These are phyloP conservation scores for Clarias macrocephalus DNA, from an alignment of 2,113 vertebrate species.

Conservation along the genomic window DNA sequence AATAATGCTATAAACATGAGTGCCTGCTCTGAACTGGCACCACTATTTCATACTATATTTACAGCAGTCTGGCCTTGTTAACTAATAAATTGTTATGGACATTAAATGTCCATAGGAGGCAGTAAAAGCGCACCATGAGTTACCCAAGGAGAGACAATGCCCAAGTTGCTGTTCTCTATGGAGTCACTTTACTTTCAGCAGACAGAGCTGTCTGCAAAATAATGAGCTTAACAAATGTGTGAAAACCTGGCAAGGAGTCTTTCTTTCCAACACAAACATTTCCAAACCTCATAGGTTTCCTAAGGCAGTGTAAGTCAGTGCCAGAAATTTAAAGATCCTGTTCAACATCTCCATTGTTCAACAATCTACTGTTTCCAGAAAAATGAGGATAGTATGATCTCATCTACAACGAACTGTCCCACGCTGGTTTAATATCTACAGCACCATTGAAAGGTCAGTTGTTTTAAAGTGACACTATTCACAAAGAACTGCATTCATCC, in stretches of 20 bases:
- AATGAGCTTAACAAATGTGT: slow-evolving; percentile 34
- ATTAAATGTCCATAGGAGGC: slow-evolving; percentile 28
- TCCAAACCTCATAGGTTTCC: slow-evolving; percentile 20
- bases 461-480: slow-evolving; percentile 1
- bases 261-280: slow-evolving; percentile 35
- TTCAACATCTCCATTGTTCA: slow-evolving; percentile 19
- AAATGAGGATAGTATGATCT: slow-evolving; percentile 36
- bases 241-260: slow-evolving; percentile 18
- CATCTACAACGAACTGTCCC: slow-evolving; percentile 17
- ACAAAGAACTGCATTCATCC: slow-evolving; percentile 14
- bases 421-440: slow-evolving; percentile 20
- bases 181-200: slow-evolving; percentile 26
- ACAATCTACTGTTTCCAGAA: slow-evolving; percentile 5
- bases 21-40: slow-evolving; percentile 14
- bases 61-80: slow-evolving; percentile 11
- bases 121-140: slow-evolving; percentile 38
- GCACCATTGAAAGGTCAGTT: slow-evolving; percentile 16
- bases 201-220: neutral
- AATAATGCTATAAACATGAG: slow-evolving; percentile 2
- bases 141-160: slow-evolving; percentile 40
- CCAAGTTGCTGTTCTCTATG: slow-evolving; percentile 22
- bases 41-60: neutral
- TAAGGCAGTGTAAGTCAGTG: slow-evolving; percentile 5
- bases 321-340: slow-evolving; percentile 18
- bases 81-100: slow-evolving; percentile 28